Base-by-base conservation (phyloP, 2,113 vertebrate genomes). In the Fukomys damarensis region DNA sequence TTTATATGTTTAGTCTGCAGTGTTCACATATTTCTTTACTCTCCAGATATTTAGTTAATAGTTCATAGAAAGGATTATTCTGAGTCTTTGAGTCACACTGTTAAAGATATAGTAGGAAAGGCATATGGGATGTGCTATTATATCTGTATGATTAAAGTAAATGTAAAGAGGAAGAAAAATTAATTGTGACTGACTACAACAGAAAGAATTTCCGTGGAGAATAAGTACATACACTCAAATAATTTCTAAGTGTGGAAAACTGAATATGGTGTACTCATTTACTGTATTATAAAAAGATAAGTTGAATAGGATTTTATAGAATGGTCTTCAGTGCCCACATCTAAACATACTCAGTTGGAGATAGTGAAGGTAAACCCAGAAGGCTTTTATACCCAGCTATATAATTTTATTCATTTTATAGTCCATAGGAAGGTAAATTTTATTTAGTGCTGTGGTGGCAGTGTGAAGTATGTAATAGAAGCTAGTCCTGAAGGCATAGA, bases 161-260 rank as follows among this genome's bases (percentile, higher is more conserved):
- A 63, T 79, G 13, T 52, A 54, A 85, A 83, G 30, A 49, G 72
- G 9, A 74, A 87, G n/a, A 80, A 79, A 68, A 74, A 52, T 58
- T 59, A 94, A 66, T 86, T 95, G 35, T 92, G 35, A 82, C 8
- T 84, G 56, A 22, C 58, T 80, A 30, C 87, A 79, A 88, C 11
- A 79, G 52, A 94, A 94, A 54, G 13, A 95, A 80, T 92, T 80
- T 89, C 14, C 32, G 24, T 5, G 76, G 6, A 83, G 11, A 41
- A 81, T 4, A 74, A 17, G 88, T 7, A 56, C 13, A 80, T 2
- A 6, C 32, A 65, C 9, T 54, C 9, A 19, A 22, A 43, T 0
- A 26, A 68, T 85, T 41, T 86, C 35, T 6, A 83, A 54, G 6
- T 11, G 46, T 32, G 8, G 59, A 46, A 76, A 89, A 66, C 1